Conservation (phyloP, 2,888 invertebrate species). For the Epinotia bilunana region DNA sequence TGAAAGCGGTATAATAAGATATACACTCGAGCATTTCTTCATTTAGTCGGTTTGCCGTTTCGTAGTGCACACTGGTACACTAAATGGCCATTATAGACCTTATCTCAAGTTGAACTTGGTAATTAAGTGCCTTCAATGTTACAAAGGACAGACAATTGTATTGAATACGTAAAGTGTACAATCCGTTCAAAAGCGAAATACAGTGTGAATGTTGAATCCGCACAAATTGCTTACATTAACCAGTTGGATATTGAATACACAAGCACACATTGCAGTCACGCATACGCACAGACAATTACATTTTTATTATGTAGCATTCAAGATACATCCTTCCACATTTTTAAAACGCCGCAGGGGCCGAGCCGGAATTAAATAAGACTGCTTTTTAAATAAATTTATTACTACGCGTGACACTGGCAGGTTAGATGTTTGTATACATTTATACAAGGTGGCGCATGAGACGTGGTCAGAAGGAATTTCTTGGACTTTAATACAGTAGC, state of each 20-base stretch:
- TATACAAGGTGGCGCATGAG: slow-evolving; percentile 14
- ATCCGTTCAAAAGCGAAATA: neutral
- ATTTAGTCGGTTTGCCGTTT: neutral
- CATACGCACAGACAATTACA: slow-evolving; percentile 54
- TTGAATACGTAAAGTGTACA: neutral
- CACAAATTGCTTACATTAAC: slow-evolving; percentile 55
- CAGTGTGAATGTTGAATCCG: slow-evolving; percentile 53
- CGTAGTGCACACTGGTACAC: neutral
- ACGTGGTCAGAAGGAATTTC: neutral
- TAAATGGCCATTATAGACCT: neutral
- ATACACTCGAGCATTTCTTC: neutral
- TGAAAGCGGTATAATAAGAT: neutral
- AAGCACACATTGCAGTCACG: slow-evolving; percentile 61
- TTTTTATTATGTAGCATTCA: slow-evolving; percentile 41
- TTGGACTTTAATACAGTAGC: neutral
- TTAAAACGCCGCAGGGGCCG: slow-evolving; percentile 51
- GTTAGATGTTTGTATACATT: slow-evolving; percentile 45
- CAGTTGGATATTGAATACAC: slow-evolving; percentile 66
- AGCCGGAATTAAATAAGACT: slow-evolving; percentile 54
- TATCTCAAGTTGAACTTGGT: neutral
- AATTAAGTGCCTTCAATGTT: neutral
- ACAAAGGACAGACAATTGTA: neutral
- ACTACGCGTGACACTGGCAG: slow-evolving; percentile 62
- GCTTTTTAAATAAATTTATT: slow-evolving; percentile 53
- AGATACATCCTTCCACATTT: slow-evolving; percentile 48